Evolutionary conservation across 1,140 invertebrate genomes (phyloP), one percentile per base, ranked within the genome.

Genomic region (Apis florea): DNA sequence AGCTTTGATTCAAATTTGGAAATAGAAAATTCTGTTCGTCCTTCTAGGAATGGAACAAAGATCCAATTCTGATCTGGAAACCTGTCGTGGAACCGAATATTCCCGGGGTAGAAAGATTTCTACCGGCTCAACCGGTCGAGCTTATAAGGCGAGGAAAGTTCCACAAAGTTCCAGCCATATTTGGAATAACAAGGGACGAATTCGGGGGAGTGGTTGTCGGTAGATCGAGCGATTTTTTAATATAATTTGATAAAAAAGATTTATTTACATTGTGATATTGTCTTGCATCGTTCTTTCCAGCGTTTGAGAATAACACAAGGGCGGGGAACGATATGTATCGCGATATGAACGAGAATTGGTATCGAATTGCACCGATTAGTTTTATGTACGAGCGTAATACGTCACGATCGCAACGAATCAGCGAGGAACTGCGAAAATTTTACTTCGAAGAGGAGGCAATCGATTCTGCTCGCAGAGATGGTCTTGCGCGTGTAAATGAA

Each of bases 11-110:
- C 12, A 17, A 47, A 54, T 8, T 31, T 56, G 13, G n/a, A 9
- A 13, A 0, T 24, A 12, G 12, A 1, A 47, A 31, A 0, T 51
- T 19, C 21, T 40, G 21, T n/a, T 54, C 69, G 31, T 31, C 53
- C 24, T 69, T 87, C 79, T 49, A 95, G 95, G 94, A 95, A 87
- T 95, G 95, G 88, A 89, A 93, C 21, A 90, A 85, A 19, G 94
- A 96, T 90, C 96, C 96, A 2, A 83, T 95, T 19, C 88, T 95
- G 1, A 72, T 95, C 3, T 97, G 96, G 95, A 89, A 90, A 26
- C 96, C 96, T 2, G 95, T 96, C 3, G 93, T 97, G 9, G 96
- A 97, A 90, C 94, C 94, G 1, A 95, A 96, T 88, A 95, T 95
- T 83, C 86, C 89, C 10, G 96, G 95, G 0, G 95, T 96, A 82